Base-by-base conservation (phyloP, 2,113 vertebrate genomes). In the Limanda limanda region DNA sequence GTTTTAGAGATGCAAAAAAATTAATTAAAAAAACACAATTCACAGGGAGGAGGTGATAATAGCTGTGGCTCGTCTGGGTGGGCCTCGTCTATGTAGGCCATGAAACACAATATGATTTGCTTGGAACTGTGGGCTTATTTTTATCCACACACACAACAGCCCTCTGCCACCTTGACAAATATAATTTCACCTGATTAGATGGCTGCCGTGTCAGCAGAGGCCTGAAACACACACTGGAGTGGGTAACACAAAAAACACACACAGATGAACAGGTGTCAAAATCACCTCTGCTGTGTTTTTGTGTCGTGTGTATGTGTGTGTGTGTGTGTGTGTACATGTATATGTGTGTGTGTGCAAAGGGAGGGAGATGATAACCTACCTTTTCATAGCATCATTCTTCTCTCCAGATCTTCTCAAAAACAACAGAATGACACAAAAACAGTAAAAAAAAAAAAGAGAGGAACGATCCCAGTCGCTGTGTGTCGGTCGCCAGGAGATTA, bases 251-350 rank as follows among this genome's bases (percentile, higher is more conserved):
- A 71, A 72, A 27, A 27, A 27, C 25, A 63, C 60, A 71, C 80
- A n/a, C 8, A 84, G 78, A 90, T 71, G 70, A 92, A 93, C 92
- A 93, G 92, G 92, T 93, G 92, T 89, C 91, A 91, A 83, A 85
- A 90, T 87, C 85, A 83, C 82, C 88, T 85, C 76, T 81, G 78
- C 55, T 37, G 40, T 40, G 15, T 57, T 58, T 68, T 21, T 59
- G 31, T 35, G 71, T 58, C 35, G n/a, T 47, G 35, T 31, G 63
- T 55, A 71, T 59, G 54, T 40, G 21, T 52, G 47, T 71, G 27
- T 15, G 25, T 20, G 45, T 24, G 68, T 9, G 67, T 31, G 27
- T 31, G 27, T 27, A 10, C 27, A 1, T 54, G 21, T 59, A 35
- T 35, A 65, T 58, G 75, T 65, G 65, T 52, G 57, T 9, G 85